Base-by-base conservation (phyloP, 1,140 invertebrate genomes). In the Planococcus citri region DNA sequence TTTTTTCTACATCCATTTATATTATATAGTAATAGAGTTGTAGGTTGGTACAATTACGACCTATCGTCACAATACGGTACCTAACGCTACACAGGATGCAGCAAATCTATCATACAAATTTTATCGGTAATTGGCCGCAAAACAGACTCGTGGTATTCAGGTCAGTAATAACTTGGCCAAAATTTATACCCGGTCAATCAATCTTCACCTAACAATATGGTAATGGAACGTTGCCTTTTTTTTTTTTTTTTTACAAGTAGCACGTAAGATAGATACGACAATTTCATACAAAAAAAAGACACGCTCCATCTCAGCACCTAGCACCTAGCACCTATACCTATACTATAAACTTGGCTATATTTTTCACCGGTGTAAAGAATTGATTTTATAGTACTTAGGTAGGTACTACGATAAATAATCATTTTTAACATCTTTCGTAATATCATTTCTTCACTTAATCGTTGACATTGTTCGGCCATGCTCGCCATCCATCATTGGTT, bases 351-450 rank as follows among this genome's bases (percentile, higher is more conserved):
- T n/a, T 20, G 17, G 3, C 6, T 51, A 20, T 51, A 51, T 17
- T 51, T 37, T 20, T 20, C 41, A 9, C 3, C 3, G 17, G 6
- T 51, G 17, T 14, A 51, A 51, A 51, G 17, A 51, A 51, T 51
- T 51, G 41, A 51, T 51, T 51, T 51, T 51, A 51, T 51, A 51
- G n/a, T n/a, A n/a, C n/a, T n/a, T n/a, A n/a, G n/a, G n/a, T n/a
- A n/a, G n/a, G n/a, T n/a, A n/a, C 17, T 3, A 20, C 41, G 41
- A 4, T 51, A 51, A 20, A 51, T 51, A 51, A 51, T n/a, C n/a
- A n/a, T 51, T 33, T 33, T 33, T 12, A 33, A n/a, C 41, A 14
- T 51, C 17, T 51, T 51, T 51, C 41, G 17, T 51, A 51, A 51
- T 17, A 3, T 20, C 6, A 51, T 17, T 20, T 3, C 17, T 51